Conservation (phyloP, 2,888 invertebrate genomes). For the Cenopis cana region DNA sequence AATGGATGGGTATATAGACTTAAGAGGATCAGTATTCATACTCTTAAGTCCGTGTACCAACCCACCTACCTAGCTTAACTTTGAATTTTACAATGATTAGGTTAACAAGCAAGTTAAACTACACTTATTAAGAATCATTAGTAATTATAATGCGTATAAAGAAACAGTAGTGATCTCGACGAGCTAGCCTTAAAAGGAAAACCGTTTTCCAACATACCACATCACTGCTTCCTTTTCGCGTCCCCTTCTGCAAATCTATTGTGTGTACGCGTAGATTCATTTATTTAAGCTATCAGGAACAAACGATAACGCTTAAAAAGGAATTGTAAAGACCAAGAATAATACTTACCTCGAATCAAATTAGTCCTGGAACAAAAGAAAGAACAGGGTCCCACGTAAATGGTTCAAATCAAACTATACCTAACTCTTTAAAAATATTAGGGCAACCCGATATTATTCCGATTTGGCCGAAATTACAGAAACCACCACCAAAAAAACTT, state of each 20-base stretch:
- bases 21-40: not conserved
- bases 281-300: slow-evolving; percentile 42
- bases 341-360: slow-evolving; percentile 3
- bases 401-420: not conserved
- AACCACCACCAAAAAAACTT: not conserved
- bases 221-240: slow-evolving; percentile 25
- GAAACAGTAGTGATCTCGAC: no score
- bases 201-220: slow-evolving; percentile 17
- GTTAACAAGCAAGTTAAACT: no score
- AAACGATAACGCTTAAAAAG: slow-evolving; percentile 36
- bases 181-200: not conserved
- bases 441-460: not conserved
- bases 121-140: no score
- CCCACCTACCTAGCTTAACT: not conserved
- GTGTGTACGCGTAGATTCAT: slow-evolving; percentile 40
- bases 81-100: not conserved
- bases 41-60: not conserved
- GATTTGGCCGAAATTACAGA: not conserved
- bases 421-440: no score
- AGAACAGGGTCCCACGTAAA: not conserved
- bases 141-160: no score
- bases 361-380: not conserved
- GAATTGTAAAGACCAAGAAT: slow-evolving; percentile 15
- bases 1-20: no score
- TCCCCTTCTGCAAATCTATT: slow-evolving; percentile 33